phyloP scores from a whole-genome alignment of 2,113 vertebrate genomes.

The Siphamia tubifer region DNA sequence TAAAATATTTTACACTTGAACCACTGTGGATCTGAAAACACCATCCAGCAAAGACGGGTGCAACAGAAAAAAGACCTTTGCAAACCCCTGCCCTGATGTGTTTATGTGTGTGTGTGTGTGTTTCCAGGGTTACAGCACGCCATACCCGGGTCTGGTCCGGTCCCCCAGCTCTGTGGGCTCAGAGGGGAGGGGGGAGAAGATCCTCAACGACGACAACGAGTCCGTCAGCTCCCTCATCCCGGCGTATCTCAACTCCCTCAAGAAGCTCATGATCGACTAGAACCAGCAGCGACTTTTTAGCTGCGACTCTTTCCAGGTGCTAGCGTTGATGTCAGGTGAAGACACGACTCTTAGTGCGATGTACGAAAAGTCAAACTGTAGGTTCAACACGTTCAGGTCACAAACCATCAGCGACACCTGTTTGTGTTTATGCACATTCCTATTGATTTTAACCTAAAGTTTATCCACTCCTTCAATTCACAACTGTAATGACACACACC shows the following conservation, averaged over 20 bases:
- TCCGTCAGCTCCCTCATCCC: conserved; percentile 82
- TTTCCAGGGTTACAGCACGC: conserved; percentile 81
- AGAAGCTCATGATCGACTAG: conserved; percentile 84
- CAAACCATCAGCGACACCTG: neutral
- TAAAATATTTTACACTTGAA: no score
- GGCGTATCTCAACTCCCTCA: conserved; percentile 82
- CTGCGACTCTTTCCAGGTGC: neutral
- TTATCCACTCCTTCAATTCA: neutral
- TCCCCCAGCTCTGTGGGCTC: conserved; percentile 82
- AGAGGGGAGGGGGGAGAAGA: conserved; percentile 80
- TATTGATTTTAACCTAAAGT: neutral
- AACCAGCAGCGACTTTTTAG: neutral
- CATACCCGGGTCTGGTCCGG: conserved; percentile 69
- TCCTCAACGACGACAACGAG: conserved; percentile 77
- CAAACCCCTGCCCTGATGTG: neutral
- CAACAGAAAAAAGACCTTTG: no score
- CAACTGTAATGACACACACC: neutral
- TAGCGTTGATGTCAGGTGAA: neutral
- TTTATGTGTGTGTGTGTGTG: neutral
- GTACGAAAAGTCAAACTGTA: conserved; percentile 1
- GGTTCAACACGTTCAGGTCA: neutral
- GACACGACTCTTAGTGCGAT: neutral
- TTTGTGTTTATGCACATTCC: neutral
- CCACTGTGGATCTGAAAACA: no score
- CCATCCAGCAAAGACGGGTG: no score